These are phyloP conservation scores for Calidris pygmaea DNA, from an alignment of 2,113 vertebrate genomes.

Conservation along the genomic window DNA sequence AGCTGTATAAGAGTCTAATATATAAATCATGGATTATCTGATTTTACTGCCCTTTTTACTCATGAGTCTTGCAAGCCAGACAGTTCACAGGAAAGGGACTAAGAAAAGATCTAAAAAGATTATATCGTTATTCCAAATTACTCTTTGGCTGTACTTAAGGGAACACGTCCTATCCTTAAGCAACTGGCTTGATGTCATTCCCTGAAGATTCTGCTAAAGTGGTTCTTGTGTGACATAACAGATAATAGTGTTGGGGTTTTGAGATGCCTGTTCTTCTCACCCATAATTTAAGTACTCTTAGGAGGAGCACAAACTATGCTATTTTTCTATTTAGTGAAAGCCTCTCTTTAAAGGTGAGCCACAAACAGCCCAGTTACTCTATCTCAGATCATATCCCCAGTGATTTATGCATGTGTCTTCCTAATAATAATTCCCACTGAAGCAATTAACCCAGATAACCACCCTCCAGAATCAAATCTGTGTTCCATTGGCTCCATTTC, in stretches of 20 bases:
- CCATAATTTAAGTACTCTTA: slow-evolving; percentile 9
- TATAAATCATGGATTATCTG: not conserved
- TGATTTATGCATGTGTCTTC: not conserved
- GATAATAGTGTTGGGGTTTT: slow-evolving; percentile 45
- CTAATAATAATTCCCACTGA: not conserved
- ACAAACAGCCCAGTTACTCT: not conserved
- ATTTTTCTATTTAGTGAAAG: not conserved
- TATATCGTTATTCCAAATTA: not conserved
- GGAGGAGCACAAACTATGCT: not conserved
- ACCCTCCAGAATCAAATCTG: not conserved
- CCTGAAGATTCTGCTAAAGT: not conserved
- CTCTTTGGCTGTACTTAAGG: not conserved
- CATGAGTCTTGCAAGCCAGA: not conserved
- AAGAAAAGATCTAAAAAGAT: not conserved
- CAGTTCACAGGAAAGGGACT: not conserved
- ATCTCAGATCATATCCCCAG: not conserved
- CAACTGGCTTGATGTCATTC: not conserved
- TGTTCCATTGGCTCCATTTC: not conserved
- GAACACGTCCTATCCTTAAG: not conserved
- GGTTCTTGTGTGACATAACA: not conserved
- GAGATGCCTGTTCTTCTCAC: not conserved
- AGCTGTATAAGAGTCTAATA: not conserved
- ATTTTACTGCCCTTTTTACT: not conserved
- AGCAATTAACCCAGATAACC: slow-evolving; percentile 1
- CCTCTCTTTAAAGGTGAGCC: not conserved